Conservation (phyloP, 1,140 invertebrate genomes). For the Hydropsyche tenuis region DNA sequence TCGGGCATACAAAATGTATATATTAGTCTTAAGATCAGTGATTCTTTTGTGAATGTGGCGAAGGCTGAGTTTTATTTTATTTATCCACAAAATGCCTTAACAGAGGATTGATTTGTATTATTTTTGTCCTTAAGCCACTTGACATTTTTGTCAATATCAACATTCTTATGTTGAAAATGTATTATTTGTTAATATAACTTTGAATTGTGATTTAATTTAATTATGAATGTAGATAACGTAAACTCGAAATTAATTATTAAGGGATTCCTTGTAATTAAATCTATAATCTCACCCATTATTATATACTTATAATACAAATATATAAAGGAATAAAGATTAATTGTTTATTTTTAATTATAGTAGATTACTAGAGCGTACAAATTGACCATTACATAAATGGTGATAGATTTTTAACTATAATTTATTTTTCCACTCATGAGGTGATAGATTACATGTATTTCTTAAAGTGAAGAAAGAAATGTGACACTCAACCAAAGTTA, state of each 20-base stretch:
- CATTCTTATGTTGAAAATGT: neutral
- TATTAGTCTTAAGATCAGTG: slow-evolving; percentile 24
- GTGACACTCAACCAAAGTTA: no score
- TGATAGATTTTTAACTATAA: slow-evolving; percentile 24
- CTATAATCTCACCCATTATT: slow-evolving; percentile 7
- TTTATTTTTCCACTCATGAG: slow-evolving; percentile 17
- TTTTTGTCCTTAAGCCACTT: neutral
- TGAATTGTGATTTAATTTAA: slow-evolving; percentile 31
- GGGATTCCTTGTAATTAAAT: slow-evolving; percentile 5
- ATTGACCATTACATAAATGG: slow-evolving; percentile 11
- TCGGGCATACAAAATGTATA: slow-evolving; percentile 7
- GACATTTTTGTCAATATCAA: neutral
- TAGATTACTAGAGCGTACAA: slow-evolving; percentile 14
- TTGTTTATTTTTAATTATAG: slow-evolving; percentile 21
- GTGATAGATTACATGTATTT: neutral
- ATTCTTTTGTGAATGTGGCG: slow-evolving; percentile 31
- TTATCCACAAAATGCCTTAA: slow-evolving; percentile 28
- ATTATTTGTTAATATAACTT: neutral
- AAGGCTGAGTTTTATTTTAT: slow-evolving; percentile 22
- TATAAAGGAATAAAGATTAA: neutral
- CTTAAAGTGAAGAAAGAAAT: neutral
- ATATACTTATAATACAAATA: slow-evolving; percentile 5
- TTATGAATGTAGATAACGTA: slow-evolving; percentile 25
- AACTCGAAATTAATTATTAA: neutral
- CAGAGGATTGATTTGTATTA: slow-evolving; percentile 8